These are phyloP conservation scores for Argentina silus DNA, from an alignment of 2,797 vertebrate genomes.

Conservation along the genomic window DNA sequence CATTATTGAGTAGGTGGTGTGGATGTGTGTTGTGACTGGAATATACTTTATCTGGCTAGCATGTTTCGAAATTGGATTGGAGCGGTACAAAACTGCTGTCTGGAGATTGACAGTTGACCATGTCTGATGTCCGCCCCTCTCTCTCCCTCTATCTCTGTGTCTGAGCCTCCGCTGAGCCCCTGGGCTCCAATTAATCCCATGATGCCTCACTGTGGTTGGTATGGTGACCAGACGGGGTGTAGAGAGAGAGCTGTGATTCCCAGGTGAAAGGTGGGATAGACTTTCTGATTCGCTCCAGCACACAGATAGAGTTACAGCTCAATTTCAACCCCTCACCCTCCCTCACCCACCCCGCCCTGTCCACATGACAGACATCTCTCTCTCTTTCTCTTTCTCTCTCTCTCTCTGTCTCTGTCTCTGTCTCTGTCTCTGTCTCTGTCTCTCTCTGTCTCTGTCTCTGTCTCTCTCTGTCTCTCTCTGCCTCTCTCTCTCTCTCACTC, in stretches of 20 bases:
- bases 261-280: slow-evolving; percentile 86
- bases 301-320: slow-evolving; percentile 80
- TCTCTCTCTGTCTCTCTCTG: not conserved
- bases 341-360: slow-evolving; percentile 55
- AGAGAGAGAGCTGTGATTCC: slow-evolving; percentile 74
- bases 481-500: slow-evolving; percentile 19
- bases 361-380: slow-evolving; percentile 65
- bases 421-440: too few relatives aligned
- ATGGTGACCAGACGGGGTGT: slow-evolving; percentile 71
- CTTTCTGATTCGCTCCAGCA: slow-evolving; percentile 82
- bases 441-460: slow-evolving; percentile 34
- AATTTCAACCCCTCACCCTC: slow-evolving; percentile 73
- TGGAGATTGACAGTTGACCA: slow-evolving; percentile 67
- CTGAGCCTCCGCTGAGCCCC: slow-evolving; percentile 67
- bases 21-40: slow-evolving; percentile 50
- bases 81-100: slow-evolving; percentile 54
- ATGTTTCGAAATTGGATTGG: slow-evolving; percentile 66
- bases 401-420: too few relatives aligned
- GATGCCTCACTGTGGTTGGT: slow-evolving; percentile 75
- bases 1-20: slow-evolving; percentile 48
- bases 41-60: too few relatives aligned
- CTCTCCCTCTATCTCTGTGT: not conserved
- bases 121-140: slow-evolving; percentile 54
- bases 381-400: too few relatives aligned
- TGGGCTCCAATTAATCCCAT: slow-evolving; percentile 76